Evolutionary conservation across 2,113 vertebrate genomes (phyloP).

Genomic region (Misgurnus mizolepis): DNA sequence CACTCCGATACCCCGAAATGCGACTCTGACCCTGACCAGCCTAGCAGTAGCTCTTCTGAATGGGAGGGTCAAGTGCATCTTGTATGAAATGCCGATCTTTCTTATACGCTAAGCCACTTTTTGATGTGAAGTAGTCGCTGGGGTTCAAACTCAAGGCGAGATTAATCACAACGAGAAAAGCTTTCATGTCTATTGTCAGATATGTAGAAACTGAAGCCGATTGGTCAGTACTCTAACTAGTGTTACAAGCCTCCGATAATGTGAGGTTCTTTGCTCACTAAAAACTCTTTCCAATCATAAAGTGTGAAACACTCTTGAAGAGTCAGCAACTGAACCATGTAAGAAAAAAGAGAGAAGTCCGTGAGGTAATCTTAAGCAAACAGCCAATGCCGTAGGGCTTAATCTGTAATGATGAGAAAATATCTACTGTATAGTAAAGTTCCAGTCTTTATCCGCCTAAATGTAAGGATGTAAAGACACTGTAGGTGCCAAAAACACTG

Average conservation of each 20-base stretch:
- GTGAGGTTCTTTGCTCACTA: constrained; percentile 40
- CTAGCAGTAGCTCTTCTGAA: constrained; percentile 82
- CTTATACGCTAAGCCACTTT: constrained; percentile 53
- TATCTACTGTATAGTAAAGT: constrained; percentile 43
- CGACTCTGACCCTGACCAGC: constrained; percentile 77
- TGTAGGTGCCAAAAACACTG: constrained; percentile 87
- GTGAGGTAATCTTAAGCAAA: background rate
- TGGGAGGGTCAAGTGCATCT: constrained; percentile 93
- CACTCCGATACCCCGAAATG: constrained; percentile 72
- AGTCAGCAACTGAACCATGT: constrained; percentile 23
- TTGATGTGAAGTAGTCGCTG: constrained; percentile 39
- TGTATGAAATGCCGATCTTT: constrained; percentile 72
- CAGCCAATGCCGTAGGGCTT: constrained; percentile 51
- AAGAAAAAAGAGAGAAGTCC: background rate
- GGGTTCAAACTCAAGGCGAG: background rate
- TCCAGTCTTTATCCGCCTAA: constrained; percentile 48
- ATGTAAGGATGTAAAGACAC: constrained; percentile 23
- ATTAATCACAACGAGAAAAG: constrained; percentile 25
- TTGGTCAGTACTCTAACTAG: constrained; percentile 24
- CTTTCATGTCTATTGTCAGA: constrained; percentile 30
- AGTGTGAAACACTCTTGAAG: constrained; percentile 17
- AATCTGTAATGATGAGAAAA: constrained; percentile 52
- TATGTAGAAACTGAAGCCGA: too few species aligned
- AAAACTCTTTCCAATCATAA: constrained; percentile 29
- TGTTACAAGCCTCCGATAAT: too few species aligned